phyloP scores from a whole-genome alignment of 2,797 vertebrate species.

The Botia kubotai region DNA sequence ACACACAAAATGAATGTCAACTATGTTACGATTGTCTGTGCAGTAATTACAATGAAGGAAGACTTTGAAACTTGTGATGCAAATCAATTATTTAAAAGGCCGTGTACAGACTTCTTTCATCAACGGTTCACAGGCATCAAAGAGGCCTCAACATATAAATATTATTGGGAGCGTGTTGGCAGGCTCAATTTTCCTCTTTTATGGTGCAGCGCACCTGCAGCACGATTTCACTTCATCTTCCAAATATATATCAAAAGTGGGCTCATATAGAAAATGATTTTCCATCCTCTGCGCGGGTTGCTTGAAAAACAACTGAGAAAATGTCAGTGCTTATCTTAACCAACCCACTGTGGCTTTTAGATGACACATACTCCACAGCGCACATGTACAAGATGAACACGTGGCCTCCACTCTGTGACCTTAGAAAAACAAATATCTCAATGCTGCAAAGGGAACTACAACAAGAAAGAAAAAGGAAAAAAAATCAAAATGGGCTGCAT shows the following conservation, averaged over 20 bases:
- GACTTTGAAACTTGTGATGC: constrained; percentile 35
- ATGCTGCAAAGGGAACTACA: neutral
- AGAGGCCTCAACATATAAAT: constrained; percentile 41
- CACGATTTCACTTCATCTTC: constrained; percentile 31
- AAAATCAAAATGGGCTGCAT: neutral
- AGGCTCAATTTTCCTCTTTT: constrained; percentile 16
- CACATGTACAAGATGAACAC: neutral
- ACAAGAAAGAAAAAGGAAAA: neutral
- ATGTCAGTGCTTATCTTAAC: constrained; percentile 35
- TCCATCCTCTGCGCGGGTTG: constrained; percentile 3
- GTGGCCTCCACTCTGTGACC: neutral
- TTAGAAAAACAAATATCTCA: neutral
- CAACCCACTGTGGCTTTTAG: neutral
- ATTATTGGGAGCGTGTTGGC: constrained; percentile 32
- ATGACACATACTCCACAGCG: neutral
- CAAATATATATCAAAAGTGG: constrained; percentile 45
- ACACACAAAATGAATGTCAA: constrained; percentile 21
- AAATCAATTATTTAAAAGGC: constrained; percentile 61
- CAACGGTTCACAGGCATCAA: constrained; percentile 57
- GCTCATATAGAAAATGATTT: constrained; percentile 15
- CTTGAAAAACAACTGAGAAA: constrained; percentile 31
- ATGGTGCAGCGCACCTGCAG: constrained; percentile 26
- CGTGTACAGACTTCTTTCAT: constrained; percentile 54
- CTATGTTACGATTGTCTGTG: constrained; percentile 12
- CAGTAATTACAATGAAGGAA: constrained; percentile 51